These are phyloP conservation scores for Zaprionus africanus DNA, from an alignment of 1,140 invertebrate species.

Conservation along the genomic window DNA sequence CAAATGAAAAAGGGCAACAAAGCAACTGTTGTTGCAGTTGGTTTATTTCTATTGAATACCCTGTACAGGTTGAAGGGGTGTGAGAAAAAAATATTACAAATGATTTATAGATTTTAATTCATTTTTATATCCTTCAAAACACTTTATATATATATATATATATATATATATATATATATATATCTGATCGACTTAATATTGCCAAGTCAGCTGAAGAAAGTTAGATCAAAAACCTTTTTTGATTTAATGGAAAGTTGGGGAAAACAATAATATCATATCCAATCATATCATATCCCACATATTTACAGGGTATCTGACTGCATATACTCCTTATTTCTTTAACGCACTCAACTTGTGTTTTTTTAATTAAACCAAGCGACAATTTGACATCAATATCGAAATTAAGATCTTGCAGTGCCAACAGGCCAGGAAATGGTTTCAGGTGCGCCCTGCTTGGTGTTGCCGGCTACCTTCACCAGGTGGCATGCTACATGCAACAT, in stretches of 20 bases:
- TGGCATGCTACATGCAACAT: not conserved
- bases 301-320: not conserved
- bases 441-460: not conserved
- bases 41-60: not conserved
- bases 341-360: slow-evolving; percentile 35
- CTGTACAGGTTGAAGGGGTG: not conserved
- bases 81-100: not conserved
- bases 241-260: no score
- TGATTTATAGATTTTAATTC: not conserved
- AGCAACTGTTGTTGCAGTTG: slow-evolving; percentile 39
- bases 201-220: no score
- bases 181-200: no score
- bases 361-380: slow-evolving; percentile 78
- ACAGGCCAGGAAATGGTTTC: slow-evolving; percentile 13
- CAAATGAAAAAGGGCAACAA: not conserved
- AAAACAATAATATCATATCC: no score
- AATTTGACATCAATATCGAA: slow-evolving; percentile 83
- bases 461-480: not conserved
- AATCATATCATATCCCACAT: not conserved
- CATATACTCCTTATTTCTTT: not conserved
- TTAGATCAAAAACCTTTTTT: no score
- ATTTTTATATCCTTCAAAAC: no score
- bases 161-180: not conserved
- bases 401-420: slow-evolving; percentile 74
- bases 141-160: not conserved